Evolutionary conservation across 1,140 invertebrate species (phyloP).

Genomic region (Trachelipus rathkii): DNA sequence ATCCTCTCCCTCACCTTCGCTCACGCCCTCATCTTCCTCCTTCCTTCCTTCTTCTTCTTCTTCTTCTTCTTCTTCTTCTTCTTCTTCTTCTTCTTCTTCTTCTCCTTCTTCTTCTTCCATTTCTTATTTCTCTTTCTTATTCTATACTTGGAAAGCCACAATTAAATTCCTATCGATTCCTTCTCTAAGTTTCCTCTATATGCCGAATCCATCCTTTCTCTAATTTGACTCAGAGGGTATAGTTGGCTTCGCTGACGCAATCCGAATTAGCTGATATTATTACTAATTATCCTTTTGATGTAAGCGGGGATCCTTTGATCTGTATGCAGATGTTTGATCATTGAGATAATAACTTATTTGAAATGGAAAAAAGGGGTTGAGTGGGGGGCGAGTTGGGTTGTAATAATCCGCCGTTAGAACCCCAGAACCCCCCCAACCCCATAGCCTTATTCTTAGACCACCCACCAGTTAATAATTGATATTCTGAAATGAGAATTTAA

Average conservation of each 20-base stretch:
- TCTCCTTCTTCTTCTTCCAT: not conserved
- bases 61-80: not conserved
- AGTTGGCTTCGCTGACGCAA: conserved; percentile 7
- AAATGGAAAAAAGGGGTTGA: not conserved
- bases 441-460: not conserved
- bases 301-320: not conserved
- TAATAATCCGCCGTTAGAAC: too few relatives aligned
- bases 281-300: conserved; percentile 11
- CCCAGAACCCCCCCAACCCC: too few relatives aligned
- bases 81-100: not conserved
- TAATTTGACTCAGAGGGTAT: conserved; percentile 7
- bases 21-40: not conserved
- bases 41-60: not conserved
- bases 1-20: not conserved
- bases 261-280: conserved; percentile 9
- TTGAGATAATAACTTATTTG: conserved; percentile 9
- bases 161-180: conserved; percentile 6
- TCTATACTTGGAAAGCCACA: not conserved
- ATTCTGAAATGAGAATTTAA: not conserved
- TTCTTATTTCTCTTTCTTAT: not conserved
- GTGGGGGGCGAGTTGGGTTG: not conserved
- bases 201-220: not conserved
- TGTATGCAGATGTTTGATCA: conserved; percentile 12
- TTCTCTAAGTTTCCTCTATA: not conserved
- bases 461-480: conserved; percentile 8